Evolutionary conservation across 1,140 invertebrate species (phyloP).

Genomic region (Aphidius gifuensis): DNA sequence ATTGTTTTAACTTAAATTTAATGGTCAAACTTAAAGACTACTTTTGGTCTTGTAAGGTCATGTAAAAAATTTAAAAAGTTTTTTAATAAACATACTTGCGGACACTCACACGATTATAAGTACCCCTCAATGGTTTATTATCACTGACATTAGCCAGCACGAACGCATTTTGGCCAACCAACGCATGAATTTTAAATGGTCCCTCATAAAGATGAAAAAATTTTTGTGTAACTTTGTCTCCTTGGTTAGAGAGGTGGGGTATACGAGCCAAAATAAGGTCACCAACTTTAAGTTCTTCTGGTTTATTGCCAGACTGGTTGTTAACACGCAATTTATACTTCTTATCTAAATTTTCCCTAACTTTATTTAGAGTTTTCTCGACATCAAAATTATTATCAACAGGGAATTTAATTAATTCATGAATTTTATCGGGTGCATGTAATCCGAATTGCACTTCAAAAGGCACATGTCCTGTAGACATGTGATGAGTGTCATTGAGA

Average conservation of each 20-base stretch:
- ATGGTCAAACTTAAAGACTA: too few species aligned
- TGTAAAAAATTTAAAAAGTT: too few species aligned
- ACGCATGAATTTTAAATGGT: not conserved
- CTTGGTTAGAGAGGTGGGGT: slow-evolving; percentile 15
- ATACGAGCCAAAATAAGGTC: too few species aligned
- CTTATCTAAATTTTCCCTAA: slow-evolving; percentile 1
- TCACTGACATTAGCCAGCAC: not conserved
- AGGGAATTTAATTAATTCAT: not conserved
- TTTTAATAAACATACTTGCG: too few species aligned
- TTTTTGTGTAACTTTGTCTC: slow-evolving; percentile 14
- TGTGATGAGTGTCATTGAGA: slow-evolving; percentile 22
- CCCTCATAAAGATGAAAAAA: slow-evolving; percentile 22
- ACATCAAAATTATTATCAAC: too few species aligned
- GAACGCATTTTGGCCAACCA: slow-evolving; percentile 8
- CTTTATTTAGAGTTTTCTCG: not conserved
- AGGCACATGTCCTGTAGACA: slow-evolving; percentile 25
- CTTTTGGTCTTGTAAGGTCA: too few species aligned
- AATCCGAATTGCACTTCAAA: slow-evolving; percentile 27
- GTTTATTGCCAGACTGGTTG: not conserved
- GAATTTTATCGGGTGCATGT: slow-evolving; percentile 5
- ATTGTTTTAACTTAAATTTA: too few species aligned
- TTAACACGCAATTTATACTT: not conserved
- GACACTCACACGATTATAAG: slow-evolving; percentile 15
- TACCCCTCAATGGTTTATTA: not conserved
- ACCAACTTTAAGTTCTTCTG: not conserved